Base-by-base conservation (phyloP, 2,888 invertebrate species). In the Tetragonisca angustula region DNA sequence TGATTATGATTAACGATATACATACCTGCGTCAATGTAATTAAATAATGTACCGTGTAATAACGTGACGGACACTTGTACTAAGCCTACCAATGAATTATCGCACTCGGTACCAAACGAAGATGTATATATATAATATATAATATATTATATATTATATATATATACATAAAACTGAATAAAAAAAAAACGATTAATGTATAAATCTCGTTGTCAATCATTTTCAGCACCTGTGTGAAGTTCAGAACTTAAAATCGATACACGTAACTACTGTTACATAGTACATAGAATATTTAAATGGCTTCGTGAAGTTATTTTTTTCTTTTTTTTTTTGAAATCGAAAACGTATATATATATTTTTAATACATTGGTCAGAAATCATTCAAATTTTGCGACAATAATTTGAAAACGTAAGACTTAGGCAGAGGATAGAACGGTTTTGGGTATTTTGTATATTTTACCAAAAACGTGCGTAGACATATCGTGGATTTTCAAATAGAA, bases 101-200 rank as follows among this genome's bases (percentile, higher is more conserved):
- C 67, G 79, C 72, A 83, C 78, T 84, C 87, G 84, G 83, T 89
- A 88, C 85, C 88, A 89, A 43, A 87, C 73, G 70, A 76, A 86
- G 79, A 71, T 87, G 82, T 81, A 85, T 81, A 90, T 85, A 86
- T 85, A 56, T 50, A 32, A 52, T 52, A 52, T 19, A 52, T 43
- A 52, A 52, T 52, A 52, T 52, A 52, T 19, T n/a, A 67, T 68
- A 69, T 54, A 69, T 32, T 50, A 52, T 17, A 68, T 68, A 68
- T 50, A 24, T 52, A 69, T 32, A 68, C n/a, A 71, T 59, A 49
- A 79, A 79, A 86, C 69, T 74, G 80, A 91, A 90, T 90, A 90
- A 91, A 91, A 43, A 91, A 43, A 79, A 86, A 77, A 89, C 79
- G 86, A 91, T 91, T 86, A 90, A 89, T 88, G 87, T 90, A 90